Conservation (phyloP, 1,140 invertebrate genomes). For the Acyrthosiphon pisum region DNA sequence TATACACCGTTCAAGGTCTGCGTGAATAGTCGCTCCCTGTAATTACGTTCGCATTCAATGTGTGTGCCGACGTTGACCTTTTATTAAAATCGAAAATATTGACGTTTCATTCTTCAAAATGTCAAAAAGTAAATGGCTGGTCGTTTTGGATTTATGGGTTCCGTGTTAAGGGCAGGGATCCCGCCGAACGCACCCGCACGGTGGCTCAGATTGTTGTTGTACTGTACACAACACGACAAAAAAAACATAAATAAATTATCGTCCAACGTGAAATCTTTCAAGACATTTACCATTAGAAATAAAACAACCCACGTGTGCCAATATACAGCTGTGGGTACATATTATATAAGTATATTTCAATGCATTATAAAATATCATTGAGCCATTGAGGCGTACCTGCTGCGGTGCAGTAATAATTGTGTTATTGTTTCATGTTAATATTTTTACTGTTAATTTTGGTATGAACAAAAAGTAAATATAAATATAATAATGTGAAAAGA, state of each 20-base stretch:
- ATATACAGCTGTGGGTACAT: too few relatives aligned
- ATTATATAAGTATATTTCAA: neutral
- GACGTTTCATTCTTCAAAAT: slow-evolving; percentile 31
- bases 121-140: slow-evolving; percentile 11
- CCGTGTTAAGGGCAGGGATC: neutral
- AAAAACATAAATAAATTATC: slow-evolving; percentile 8
- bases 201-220: neutral
- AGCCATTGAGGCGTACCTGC: neutral
- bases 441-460: neutral
- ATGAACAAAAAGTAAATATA: neutral
- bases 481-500: neutral
- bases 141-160: slow-evolving; percentile 29
- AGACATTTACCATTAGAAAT: neutral
- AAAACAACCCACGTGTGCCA: neutral
- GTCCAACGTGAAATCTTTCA: neutral
- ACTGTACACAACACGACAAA: neutral
- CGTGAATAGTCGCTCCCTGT: neutral
- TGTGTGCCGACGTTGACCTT: neutral
- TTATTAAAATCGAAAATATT: slow-evolving; percentile 48
- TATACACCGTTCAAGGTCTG: neutral
- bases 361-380: neutral
- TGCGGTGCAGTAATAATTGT: neutral
- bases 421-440: neutral
- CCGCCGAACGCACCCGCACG: neutral
- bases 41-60: slow-evolving; percentile 22